Base-by-base conservation (phyloP, 2,797 vertebrate species). In the Poeciliopsis turneri region DNA sequence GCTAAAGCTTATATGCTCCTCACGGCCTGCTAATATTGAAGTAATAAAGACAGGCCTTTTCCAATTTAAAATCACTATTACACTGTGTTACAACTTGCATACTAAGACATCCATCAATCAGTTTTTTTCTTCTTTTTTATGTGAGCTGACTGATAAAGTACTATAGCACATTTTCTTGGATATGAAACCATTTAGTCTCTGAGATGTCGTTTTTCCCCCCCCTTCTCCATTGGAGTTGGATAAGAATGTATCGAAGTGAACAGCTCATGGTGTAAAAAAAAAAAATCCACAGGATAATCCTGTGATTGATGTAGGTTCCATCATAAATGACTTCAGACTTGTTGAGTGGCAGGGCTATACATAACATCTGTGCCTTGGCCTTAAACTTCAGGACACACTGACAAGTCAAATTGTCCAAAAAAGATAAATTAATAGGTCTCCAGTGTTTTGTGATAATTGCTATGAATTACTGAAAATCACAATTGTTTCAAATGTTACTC, bases 301-400 rank as follows among this genome's bases (percentile, higher is more conserved):
- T 82, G 76, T 90, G 88, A 92, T 90, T 92, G 87, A 91, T 90
- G 86, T 69, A 79, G 28, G 84, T 84, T 90, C 84, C 85, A 87
- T 90, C 92, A 88, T 82, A 87, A 79, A 75, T 68, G 74, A 87
- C 81, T 84, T 61, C 23, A 36, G 79, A 82, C 84, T 82, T 79
- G 80, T 76, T 72, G 83, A 89, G 87, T 78, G 78, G 84, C 79
- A 85, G 78, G 82, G 76, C 87, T 82, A 46, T 18, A 82, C 86
- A 89, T 43, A 28, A 84, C 80, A 2, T 86, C 74, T 33, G 77
- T 49, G 39, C 79, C 16, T 30, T 71, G 75, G 80, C 76, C 82
- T 78, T 78, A 77, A 84, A 92, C 84, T 88, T 89, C 77, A 80
- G 84, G 84, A 90, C 80, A 80, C 81, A 49, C 49, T 85, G 90